These are phyloP conservation scores for Augiades crinisus DNA, from an alignment of 2,888 invertebrate genomes.

Conservation along the genomic window DNA sequence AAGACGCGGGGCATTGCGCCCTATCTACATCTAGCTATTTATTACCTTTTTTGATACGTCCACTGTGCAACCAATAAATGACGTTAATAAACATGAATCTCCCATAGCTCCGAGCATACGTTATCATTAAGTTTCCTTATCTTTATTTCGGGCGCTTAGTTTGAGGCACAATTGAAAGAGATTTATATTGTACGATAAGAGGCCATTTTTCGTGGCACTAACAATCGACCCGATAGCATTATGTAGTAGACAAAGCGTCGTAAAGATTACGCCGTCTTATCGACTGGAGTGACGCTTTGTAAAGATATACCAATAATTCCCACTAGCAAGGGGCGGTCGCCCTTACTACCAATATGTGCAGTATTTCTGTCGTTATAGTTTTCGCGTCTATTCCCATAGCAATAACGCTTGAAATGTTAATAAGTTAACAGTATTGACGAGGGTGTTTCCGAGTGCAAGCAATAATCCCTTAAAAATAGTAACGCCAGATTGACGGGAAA, in stretches of 20 bases:
- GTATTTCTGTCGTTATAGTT: conserved; percentile 16
- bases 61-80: too few species aligned
- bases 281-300: conserved; percentile 62
- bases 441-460: conserved; percentile 71
- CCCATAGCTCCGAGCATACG: not conserved
- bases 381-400: conserved; percentile 29
- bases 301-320: conserved; percentile 72
- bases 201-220: conserved; percentile 24
- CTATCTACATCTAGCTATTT: too few species aligned
- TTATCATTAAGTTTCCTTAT: conserved; percentile 15
- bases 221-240: conserved; percentile 27
- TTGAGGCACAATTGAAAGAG: conserved; percentile 26
- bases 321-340: conserved; percentile 64
- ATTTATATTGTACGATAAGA: conserved; percentile 31
- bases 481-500: too few species aligned
- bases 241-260: conserved; percentile 42
- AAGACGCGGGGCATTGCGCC: too few species aligned
- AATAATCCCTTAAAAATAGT: conserved; percentile 75
- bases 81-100: too few species aligned
- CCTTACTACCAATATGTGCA: conserved; percentile 57
- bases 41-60: too few species aligned
- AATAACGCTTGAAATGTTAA: conserved; percentile 27
- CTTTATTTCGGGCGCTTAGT: conserved; percentile 15
- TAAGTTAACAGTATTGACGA: conserved; percentile 36
- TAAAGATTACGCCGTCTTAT: conserved; percentile 67